Evolutionary conservation across 2,797 vertebrate species (phyloP).

Genomic region (Antrozous pallidus): DNA sequence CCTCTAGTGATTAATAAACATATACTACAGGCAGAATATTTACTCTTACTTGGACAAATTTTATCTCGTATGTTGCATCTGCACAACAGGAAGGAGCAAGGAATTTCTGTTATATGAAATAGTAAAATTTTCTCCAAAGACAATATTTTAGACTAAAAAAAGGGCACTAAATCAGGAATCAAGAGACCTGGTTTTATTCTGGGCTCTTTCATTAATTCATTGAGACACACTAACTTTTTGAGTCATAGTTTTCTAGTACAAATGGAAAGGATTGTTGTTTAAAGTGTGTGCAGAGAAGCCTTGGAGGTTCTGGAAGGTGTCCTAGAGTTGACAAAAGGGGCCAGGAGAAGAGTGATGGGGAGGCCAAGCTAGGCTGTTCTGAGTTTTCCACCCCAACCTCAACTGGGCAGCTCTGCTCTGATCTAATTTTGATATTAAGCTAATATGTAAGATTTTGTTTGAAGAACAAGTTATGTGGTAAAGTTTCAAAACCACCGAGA

Average conservation of each 20-base stretch:
- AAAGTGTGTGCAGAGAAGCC: neutral
- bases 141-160: neutral
- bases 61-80: neutral
- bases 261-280: neutral
- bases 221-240: neutral
- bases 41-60: neutral
- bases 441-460: neutral
- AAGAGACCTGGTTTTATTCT: neutral
- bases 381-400: neutral
- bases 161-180: neutral
- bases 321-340: neutral
- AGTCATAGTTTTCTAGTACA: neutral
- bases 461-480: constrained; percentile 1
- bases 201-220: neutral
- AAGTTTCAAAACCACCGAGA: constrained; percentile 16
- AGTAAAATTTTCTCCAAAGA: neutral
- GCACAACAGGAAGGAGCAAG: neutral
- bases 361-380: neutral
- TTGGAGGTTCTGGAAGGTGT: neutral
- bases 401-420: neutral
- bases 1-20: neutral
- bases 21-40: neutral
- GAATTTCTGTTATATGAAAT: neutral
- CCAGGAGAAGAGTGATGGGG: neutral
- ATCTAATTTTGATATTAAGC: constrained; percentile 26